Percentiles rank a stretch among this genome's conserved stretches.
phyloP scores from a whole-genome alignment of 2,797 vertebrate species.

The Spheniscus humboldti region DNA sequence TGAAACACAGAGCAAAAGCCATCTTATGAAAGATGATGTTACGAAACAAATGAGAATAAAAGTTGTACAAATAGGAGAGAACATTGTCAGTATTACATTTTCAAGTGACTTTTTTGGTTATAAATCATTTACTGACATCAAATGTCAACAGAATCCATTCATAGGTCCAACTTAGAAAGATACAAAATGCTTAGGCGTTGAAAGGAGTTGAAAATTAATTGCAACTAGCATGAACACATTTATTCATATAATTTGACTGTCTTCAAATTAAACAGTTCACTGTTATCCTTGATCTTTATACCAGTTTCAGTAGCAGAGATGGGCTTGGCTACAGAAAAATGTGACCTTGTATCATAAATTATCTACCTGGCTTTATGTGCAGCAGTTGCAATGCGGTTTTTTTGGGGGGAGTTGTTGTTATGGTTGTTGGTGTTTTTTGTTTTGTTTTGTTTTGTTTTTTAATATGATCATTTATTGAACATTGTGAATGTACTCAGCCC shows the following conservation, averaged over 20 bases:
- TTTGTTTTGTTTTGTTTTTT: neutral
- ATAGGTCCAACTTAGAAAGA: neutral
- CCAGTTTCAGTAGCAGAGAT: neutral
- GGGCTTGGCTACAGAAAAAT: neutral
- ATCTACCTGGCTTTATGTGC: neutral
- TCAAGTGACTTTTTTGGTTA: neutral
- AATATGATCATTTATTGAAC: neutral
- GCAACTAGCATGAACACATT: neutral
- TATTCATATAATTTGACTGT: neutral
- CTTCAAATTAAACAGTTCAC: conserved; percentile 11
- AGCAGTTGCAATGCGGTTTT: neutral
- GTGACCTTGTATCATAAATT: neutral
- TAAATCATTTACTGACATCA: neutral
- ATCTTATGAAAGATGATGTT: neutral
- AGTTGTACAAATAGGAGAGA: neutral
- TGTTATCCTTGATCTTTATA: neutral
- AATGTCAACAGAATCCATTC: neutral
- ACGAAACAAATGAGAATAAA: neutral
- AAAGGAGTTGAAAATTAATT: neutral
- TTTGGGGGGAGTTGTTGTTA: neutral
- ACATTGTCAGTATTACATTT: neutral
- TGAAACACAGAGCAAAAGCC: neutral
- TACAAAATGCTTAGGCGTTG: neutral
- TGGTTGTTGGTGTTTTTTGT: neutral
- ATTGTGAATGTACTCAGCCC: neutral